These are phyloP conservation scores for Leptinotarsa haldemani DNA, from an alignment of 2,888 invertebrate genomes.

Conservation along the genomic window DNA sequence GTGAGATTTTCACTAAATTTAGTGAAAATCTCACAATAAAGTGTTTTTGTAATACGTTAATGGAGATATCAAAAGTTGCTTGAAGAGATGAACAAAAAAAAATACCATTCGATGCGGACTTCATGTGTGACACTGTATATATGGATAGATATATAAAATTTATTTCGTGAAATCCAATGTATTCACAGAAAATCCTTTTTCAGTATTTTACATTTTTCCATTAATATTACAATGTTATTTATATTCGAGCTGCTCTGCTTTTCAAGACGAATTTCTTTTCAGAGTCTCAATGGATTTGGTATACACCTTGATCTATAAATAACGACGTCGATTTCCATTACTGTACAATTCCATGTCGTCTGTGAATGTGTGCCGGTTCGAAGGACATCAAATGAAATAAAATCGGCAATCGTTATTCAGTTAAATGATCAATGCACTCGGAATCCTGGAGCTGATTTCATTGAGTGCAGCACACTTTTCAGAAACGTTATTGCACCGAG, in stretches of 20 bases:
- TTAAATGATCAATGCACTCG: not conserved
- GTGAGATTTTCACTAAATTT: too few relatives aligned
- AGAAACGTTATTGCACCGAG: not conserved
- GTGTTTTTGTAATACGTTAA: too few relatives aligned
- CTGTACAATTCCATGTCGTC: not conserved
- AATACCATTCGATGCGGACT: too few relatives aligned
- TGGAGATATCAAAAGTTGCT: too few relatives aligned
- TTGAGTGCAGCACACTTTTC: slow-evolving; percentile 1
- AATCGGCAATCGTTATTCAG: slow-evolving; percentile 5
- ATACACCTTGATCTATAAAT: not conserved
- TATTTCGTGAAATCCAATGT: too few relatives aligned
- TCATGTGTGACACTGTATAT: too few relatives aligned
- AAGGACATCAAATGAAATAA: slow-evolving; percentile 13
- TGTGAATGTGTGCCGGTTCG: not conserved
- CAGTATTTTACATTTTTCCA: too few relatives aligned
- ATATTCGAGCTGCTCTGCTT: not conserved
- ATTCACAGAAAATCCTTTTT: too few relatives aligned
- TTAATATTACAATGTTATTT: too few relatives aligned
- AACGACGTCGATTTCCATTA: not conserved
- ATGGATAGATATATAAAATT: too few relatives aligned
- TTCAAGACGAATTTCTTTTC: not conserved
- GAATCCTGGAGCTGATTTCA: not conserved
- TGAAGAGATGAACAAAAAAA: too few relatives aligned
- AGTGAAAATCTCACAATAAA: too few relatives aligned
- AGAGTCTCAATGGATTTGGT: not conserved